Conservation (phyloP, 2,113 vertebrate species). For the Zosterops hypoxanthus region DNA sequence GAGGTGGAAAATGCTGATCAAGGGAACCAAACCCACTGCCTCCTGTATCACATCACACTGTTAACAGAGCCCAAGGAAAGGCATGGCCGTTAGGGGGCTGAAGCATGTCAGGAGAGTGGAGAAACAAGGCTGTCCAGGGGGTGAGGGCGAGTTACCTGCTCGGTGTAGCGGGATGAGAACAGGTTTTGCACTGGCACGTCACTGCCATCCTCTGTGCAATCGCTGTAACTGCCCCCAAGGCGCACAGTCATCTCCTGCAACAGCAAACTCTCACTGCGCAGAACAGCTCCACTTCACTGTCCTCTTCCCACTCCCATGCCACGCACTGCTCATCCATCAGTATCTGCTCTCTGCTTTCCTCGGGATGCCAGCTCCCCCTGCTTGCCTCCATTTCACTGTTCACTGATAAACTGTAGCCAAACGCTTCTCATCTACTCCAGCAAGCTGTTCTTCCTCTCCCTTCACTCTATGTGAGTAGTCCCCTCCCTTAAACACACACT, state of each 20-base stretch:
- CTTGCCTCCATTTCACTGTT: background rate
- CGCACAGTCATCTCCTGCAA: conserved; percentile 73
- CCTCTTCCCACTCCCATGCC: background rate
- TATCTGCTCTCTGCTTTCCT: background rate
- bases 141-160: conserved; percentile 68
- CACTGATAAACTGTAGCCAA: background rate
- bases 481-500: background rate
- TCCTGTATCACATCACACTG: background rate
- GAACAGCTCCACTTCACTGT: background rate
- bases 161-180: conserved; percentile 73
- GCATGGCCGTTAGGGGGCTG: background rate
- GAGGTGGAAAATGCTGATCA: background rate
- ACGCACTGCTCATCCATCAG: background rate
- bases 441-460: background rate
- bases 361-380: background rate
- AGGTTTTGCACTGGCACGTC: conserved; percentile 76
- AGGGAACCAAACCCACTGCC: background rate
- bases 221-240: conserved; percentile 77
- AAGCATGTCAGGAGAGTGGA: background rate
- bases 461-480: background rate
- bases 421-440: background rate
- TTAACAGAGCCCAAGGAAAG: background rate
- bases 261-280: background rate
- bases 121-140: background rate
- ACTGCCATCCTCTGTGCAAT: conserved; percentile 79